Percentiles rank a stretch among this genome's conserved stretches.
These are phyloP conservation scores for Campoplex capitator DNA, from an alignment of 2,888 invertebrate genomes.

Conservation along the genomic window DNA sequence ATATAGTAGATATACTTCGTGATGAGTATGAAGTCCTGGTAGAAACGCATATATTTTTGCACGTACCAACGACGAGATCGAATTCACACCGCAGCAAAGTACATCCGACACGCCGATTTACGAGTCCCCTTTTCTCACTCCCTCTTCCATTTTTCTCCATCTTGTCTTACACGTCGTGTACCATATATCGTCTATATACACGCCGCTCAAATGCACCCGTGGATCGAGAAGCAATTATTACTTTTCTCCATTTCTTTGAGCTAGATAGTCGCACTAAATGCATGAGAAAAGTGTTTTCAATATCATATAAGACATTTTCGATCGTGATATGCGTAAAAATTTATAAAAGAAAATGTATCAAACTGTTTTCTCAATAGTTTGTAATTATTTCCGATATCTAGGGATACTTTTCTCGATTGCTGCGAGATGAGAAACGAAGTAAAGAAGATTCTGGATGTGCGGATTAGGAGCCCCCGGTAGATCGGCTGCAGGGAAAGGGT, in stretches of 20 bases:
- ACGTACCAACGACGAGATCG: conserved; percentile 72
- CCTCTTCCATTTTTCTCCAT: conserved; percentile 26
- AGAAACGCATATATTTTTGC: conserved; percentile 67
- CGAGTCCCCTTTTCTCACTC: conserved; percentile 46
- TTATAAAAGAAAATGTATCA: background rate
- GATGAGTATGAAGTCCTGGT: conserved; percentile 6
- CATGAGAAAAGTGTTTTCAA: background rate
- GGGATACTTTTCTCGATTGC: background rate
- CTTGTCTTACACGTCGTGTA: conserved; percentile 5
- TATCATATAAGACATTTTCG: background rate
- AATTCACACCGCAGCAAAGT: conserved; percentile 68
- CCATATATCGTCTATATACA: conserved; percentile 22
- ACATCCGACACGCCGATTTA: conserved; percentile 62
- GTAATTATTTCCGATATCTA: background rate
- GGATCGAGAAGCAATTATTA: conserved; percentile 55
- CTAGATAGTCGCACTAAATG: background rate
- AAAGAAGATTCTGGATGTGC: too few species aligned
- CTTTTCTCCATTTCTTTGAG: conserved; percentile 10
- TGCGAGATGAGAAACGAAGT: too few species aligned
- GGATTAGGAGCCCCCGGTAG: too few species aligned
- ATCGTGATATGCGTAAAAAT: background rate
- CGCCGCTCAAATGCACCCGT: conserved; percentile 30
- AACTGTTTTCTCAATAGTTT: background rate
- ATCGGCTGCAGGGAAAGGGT: too few species aligned
- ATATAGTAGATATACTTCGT: background rate